A percentile compares a stretch with the other conserved stretches of the same genome.
Evolutionary conservation across 2,113 vertebrate species (phyloP).

Genomic region (Protobothrops mucrosquamatus): DNA sequence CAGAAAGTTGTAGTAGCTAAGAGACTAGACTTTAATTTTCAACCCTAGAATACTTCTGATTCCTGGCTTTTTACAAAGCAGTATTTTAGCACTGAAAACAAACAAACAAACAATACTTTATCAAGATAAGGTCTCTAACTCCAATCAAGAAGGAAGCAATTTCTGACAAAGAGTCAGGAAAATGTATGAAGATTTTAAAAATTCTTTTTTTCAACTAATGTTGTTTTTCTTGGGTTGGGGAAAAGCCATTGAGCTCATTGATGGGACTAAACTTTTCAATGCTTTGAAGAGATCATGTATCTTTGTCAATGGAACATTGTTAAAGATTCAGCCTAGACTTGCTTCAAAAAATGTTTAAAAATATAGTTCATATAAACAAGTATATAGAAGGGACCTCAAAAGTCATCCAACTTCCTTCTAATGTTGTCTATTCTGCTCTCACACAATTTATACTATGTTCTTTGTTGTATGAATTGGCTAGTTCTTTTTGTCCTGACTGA

Average conservation of each 20-base stretch:
- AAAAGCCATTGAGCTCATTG: not conserved
- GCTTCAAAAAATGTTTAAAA: not conserved
- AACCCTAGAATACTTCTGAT: not conserved
- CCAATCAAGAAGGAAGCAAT: constrained; percentile 28
- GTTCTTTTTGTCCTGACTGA: not conserved
- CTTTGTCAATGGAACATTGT: not conserved
- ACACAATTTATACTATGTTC: not conserved
- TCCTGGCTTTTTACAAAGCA: not conserved
- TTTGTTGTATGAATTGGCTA: not conserved
- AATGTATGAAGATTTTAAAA: not conserved
- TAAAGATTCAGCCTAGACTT: not conserved
- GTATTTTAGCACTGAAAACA: not conserved
- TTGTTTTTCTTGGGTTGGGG: not conserved
- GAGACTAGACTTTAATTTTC: not conserved
- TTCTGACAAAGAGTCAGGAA: constrained; percentile 18
- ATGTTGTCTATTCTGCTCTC: not conserved
- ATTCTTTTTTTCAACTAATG: not conserved
- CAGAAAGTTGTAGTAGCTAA: not conserved
- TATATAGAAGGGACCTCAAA: not conserved
- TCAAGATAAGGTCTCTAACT: constrained; percentile 10
- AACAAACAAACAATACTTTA: constrained; percentile 20
- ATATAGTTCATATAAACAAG: not conserved
- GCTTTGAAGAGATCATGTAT: not conserved
- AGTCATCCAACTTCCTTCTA: not conserved
- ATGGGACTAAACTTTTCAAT: not conserved